Evolutionary conservation across 2,888 invertebrate genomes (phyloP), one percentile per base, ranked within the genome.

Genomic region (Morpho achilles): DNA sequence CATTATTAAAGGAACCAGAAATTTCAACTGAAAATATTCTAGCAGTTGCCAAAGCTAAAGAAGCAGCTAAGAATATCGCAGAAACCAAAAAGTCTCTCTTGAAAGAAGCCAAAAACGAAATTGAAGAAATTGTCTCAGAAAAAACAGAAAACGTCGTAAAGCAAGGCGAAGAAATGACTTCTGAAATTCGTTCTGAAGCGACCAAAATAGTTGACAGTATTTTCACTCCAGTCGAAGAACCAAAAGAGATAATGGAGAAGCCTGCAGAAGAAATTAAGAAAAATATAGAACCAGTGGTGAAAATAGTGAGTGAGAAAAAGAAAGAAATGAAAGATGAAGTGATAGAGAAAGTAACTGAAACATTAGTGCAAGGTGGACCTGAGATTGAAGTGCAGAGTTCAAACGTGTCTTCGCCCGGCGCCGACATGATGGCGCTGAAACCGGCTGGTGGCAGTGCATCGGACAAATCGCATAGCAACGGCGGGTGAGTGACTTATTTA

Each of bases 321-420:
- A 77, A 75, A 51, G 73, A 73, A 8, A 69, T 76, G 1, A 73
- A 69, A 51, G 65, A 67, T 1, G 78, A 77, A 32, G 67, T 75
- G 0, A 58, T 72, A 7, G 86, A 83, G 55, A 88, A 79, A 69
- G 75, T 87, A 43, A 87, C 77, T 46, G 87, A 85, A 60, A 76
- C 91, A 47, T 76, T 93, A 63, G 91, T 93, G 43, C 91, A 91
- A 69, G 92, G 91, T 16, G 92, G 92, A 60, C 90, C 92, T 47
- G 93, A 93, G 63, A 87, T 92, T 10, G 93, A 93, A 71, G 91
- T 92, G 61, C 92, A 92, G 69, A 92, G 92, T 79, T 92, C 92
- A 7, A 93, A 93, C 71, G 71, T 90, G 44, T 85, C 90, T 0
- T 80, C 87, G 40, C 84, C 87, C 0, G 80, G 76, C 0, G 66